Evolutionary conservation across 1,140 invertebrate genomes (phyloP).

Genomic region (Littorina saxatilis): DNA sequence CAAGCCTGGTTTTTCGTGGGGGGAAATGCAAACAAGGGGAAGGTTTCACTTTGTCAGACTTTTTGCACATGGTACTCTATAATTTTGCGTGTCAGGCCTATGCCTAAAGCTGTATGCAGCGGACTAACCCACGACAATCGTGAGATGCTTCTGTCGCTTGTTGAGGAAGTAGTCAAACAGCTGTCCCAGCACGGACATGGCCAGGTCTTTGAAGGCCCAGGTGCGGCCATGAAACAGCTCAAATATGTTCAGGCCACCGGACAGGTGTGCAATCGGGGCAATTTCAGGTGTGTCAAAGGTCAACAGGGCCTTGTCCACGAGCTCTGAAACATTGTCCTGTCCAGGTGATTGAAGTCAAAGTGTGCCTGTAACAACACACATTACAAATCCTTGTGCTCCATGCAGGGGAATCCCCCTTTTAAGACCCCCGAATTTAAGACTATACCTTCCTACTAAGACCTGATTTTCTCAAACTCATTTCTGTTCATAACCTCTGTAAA

Average conservation of each 20-base stretch:
- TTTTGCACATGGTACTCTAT: no score
- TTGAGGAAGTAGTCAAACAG: conserved; percentile 75
- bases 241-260: conserved; percentile 71
- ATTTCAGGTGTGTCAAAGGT: conserved; percentile 69
- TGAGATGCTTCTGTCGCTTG: conserved; percentile 71
- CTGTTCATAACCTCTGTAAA: no score
- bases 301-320: conserved; percentile 67
- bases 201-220: conserved; percentile 78
- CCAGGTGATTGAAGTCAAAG: no score
- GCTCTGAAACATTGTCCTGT: conserved; percentile 54
- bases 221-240: conserved; percentile 78
- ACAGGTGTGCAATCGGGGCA: conserved; percentile 62
- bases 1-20: no score
- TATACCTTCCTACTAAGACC: not conserved
- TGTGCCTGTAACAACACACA: no score
- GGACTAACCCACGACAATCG: conserved; percentile 70
- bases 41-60: no score
- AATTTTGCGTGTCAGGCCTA: no score
- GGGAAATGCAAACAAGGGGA: no score
- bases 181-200: conserved; percentile 74
- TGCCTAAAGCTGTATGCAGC: no score
- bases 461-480: no score
- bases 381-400: not conserved
- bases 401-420: no score
- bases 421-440: no score